Percentiles rank a stretch among this genome's conserved stretches.
Evolutionary conservation across 2,888 invertebrate species (phyloP).

Genomic region (Schrankia costaestrigalis): DNA sequence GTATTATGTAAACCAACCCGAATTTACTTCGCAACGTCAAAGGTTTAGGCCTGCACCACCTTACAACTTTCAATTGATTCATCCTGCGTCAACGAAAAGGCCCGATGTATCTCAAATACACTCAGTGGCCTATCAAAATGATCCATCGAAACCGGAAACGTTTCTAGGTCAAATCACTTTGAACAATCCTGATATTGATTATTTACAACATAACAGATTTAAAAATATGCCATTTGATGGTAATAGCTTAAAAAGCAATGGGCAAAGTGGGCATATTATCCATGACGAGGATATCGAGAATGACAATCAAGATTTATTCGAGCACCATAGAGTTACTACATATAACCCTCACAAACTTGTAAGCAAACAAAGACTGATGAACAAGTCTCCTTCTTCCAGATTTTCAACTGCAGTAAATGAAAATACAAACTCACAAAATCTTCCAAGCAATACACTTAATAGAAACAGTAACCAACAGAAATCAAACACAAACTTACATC

Average conservation of each 20-base stretch:
- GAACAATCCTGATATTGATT: conserved; percentile 80
- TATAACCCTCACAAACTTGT: conserved; percentile 68
- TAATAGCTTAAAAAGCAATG: conserved; percentile 72
- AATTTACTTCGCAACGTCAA: conserved; percentile 62
- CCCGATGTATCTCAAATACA: conserved; percentile 81
- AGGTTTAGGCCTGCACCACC: conserved; percentile 67
- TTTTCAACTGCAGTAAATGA: conserved; percentile 44
- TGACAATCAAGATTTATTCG: conserved; percentile 68
- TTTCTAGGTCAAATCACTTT: conserved; percentile 83
- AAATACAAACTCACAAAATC: conserved; percentile 32
- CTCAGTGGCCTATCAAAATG: conserved; percentile 78
- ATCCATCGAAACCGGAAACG: conserved; percentile 82
- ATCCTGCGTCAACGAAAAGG: conserved; percentile 74
- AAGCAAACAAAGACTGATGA: conserved; percentile 61
- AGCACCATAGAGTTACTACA: conserved; percentile 70
- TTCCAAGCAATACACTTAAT: conserved; percentile 40
- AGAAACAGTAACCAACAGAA: conserved; percentile 42
- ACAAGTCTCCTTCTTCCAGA: conserved; percentile 51
- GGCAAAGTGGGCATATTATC: conserved; percentile 63
- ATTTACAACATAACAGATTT: conserved; percentile 67
- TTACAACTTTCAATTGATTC: conserved; percentile 68
- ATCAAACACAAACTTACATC: conserved; percentile 42
- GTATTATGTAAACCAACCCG: conserved; percentile 73
- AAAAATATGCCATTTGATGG: conserved; percentile 73
- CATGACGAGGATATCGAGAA: conserved; percentile 67